phyloP scores from a whole-genome alignment of 2,888 invertebrate species.

The Amblyjoppa proteus region DNA sequence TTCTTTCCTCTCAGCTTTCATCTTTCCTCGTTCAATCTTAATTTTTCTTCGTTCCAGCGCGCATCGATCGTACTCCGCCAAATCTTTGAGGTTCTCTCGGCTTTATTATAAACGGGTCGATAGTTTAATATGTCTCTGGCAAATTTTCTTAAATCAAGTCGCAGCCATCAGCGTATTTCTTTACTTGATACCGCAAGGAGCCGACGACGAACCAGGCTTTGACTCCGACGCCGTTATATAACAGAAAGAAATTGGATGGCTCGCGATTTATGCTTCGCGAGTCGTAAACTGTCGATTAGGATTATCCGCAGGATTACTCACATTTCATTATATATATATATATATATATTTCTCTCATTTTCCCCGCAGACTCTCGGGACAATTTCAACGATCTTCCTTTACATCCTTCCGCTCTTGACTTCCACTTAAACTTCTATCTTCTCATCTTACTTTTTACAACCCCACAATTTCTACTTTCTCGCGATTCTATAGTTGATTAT shows the following conservation, averaged over 20 bases:
- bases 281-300: slow-evolving; percentile 78
- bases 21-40: slow-evolving; percentile 35
- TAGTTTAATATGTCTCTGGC: neutral
- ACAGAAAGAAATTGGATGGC: slow-evolving; percentile 68
- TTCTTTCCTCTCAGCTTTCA: slow-evolving; percentile 38
- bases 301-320: slow-evolving; percentile 78
- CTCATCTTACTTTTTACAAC: neutral
- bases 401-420: slow-evolving; percentile 49
- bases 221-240: neutral
- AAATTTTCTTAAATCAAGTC: slow-evolving; percentile 3
- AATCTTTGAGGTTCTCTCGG: slow-evolving; percentile 8
- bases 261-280: slow-evolving; percentile 72
- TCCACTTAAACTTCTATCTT: slow-evolving; percentile 29
- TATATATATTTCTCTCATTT: slow-evolving; percentile 43
- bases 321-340: slow-evolving; percentile 46
- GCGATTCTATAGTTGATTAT: too few species aligned
- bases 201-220: neutral
- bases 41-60: slow-evolving; percentile 53
- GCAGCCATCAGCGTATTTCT: neutral
- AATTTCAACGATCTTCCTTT: neutral
- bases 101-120: neutral
- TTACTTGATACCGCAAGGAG: neutral
- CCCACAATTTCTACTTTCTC: slow-evolving; percentile 12
- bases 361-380: slow-evolving; percentile 7
- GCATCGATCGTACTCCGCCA: slow-evolving; percentile 20